These are phyloP conservation scores for Nemotelus pantherinus DNA, from an alignment of 2,888 invertebrate species.

Conservation along the genomic window DNA sequence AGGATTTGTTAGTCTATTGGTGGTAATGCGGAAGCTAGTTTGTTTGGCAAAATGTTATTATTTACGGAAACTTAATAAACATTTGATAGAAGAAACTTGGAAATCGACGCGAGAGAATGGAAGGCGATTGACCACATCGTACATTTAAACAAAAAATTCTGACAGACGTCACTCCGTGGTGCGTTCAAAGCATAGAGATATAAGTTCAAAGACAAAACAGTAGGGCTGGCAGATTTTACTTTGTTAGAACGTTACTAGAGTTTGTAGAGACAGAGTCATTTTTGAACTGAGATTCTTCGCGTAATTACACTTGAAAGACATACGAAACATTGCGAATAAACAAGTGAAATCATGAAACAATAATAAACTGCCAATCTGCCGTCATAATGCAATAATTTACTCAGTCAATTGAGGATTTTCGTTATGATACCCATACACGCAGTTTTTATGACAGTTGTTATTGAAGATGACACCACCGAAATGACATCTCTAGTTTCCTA, in stretches of 20 bases:
- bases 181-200: slow-evolving; percentile 39
- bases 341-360: too few relatives aligned
- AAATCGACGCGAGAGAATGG: background rate
- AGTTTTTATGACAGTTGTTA: too few relatives aligned
- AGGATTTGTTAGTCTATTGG: background rate
- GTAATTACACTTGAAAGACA: too few relatives aligned
- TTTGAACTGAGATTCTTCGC: too few relatives aligned
- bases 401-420: too few relatives aligned
- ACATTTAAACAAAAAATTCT: slow-evolving; percentile 36
- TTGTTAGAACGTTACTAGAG: background rate
- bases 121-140: slow-evolving; percentile 15
- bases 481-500: too few relatives aligned
- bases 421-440: too few relatives aligned
- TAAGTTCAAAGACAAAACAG: slow-evolving; percentile 8
- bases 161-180: slow-evolving; percentile 5
- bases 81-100: slow-evolving; percentile 3
- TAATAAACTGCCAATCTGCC: too few relatives aligned
- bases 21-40: background rate
- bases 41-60: background rate
- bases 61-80: slow-evolving; percentile 6
- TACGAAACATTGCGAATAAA: too few relatives aligned
- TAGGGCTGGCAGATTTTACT: background rate
- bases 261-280: too few relatives aligned
- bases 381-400: too few relatives aligned
- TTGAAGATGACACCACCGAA: too few relatives aligned